phyloP scores from a whole-genome alignment of 2,888 invertebrate species.

The Phyto melanocephala region DNA sequence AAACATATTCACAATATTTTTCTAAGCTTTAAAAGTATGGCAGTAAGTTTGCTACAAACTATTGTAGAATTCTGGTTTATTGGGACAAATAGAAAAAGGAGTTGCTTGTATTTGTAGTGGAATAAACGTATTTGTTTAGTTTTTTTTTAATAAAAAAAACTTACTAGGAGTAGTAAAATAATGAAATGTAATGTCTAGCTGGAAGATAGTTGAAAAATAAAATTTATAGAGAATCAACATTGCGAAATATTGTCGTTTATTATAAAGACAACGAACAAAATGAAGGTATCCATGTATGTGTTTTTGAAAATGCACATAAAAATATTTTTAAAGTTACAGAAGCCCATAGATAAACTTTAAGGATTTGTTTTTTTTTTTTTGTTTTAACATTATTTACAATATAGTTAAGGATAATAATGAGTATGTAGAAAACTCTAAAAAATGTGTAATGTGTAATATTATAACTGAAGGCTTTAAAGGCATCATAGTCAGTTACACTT shows the following conservation, averaged over 20 bases:
- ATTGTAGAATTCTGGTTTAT: too few relatives aligned
- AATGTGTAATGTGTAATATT: too few relatives aligned
- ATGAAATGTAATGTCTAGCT: background rate
- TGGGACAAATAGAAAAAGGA: too few relatives aligned
- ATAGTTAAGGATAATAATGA: background rate
- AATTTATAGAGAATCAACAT: background rate
- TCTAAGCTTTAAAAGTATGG: too few relatives aligned
- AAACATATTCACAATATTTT: too few relatives aligned
- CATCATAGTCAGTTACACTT: too few relatives aligned
- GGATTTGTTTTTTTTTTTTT: too few relatives aligned
- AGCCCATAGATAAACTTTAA: background rate
- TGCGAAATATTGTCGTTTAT: slow-evolving; percentile 3
- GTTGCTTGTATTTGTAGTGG: background rate
- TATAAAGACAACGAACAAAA: background rate
- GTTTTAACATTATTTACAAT: background rate
- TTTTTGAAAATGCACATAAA: slow-evolving; percentile 8
- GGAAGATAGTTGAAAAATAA: background rate
- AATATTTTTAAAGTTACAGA: background rate
- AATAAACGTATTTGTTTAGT: background rate
- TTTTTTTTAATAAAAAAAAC: background rate
- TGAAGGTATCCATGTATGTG: too few relatives aligned
- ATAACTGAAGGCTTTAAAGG: too few relatives aligned
- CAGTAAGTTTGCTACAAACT: too few relatives aligned
- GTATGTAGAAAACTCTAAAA: background rate
- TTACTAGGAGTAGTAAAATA: background rate